Evolutionary conservation across 2,797 vertebrate species (phyloP).

Genomic region (Alauda arvensis): DNA sequence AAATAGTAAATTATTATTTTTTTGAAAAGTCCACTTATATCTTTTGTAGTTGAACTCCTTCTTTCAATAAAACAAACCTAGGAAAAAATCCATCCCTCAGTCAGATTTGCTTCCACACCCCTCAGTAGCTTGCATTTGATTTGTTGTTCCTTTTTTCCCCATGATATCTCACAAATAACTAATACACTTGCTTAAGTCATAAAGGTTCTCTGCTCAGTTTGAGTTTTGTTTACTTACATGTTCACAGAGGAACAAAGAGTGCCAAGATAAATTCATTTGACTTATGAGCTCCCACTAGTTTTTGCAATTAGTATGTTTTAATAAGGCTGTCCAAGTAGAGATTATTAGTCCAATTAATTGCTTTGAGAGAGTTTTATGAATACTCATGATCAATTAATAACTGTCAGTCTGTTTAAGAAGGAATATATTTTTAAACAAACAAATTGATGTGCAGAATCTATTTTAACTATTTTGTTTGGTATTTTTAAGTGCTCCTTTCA

Average conservation of each 20-base stretch:
- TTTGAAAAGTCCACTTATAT: not conserved
- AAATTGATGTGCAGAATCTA: not conserved
- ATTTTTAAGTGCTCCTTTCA: not conserved
- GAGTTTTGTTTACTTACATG: not conserved
- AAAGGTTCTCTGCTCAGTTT: not conserved
- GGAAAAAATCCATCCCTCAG: not conserved
- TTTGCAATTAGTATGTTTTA: constrained; percentile 33
- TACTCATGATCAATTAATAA: constrained; percentile 29
- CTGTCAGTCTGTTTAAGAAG: constrained; percentile 6
- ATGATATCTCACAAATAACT: not conserved
- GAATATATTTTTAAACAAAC: constrained; percentile 19
- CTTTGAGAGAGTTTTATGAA: constrained; percentile 36
- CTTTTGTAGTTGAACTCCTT: not conserved
- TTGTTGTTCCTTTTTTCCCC: not conserved
- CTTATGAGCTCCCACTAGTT: constrained; percentile 20
- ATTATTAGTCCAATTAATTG: constrained; percentile 50
- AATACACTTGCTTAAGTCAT: not conserved
- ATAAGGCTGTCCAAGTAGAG: not conserved
- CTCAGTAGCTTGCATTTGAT: not conserved
- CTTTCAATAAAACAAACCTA: not conserved
- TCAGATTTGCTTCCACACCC: not conserved
- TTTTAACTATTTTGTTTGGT: not conserved
- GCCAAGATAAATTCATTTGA: constrained; percentile 37
- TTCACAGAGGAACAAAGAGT: constrained; percentile 27
- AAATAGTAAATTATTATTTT: not conserved